Conservation (phyloP, 2,888 invertebrate genomes). For the Calameuta idolon region DNA sequence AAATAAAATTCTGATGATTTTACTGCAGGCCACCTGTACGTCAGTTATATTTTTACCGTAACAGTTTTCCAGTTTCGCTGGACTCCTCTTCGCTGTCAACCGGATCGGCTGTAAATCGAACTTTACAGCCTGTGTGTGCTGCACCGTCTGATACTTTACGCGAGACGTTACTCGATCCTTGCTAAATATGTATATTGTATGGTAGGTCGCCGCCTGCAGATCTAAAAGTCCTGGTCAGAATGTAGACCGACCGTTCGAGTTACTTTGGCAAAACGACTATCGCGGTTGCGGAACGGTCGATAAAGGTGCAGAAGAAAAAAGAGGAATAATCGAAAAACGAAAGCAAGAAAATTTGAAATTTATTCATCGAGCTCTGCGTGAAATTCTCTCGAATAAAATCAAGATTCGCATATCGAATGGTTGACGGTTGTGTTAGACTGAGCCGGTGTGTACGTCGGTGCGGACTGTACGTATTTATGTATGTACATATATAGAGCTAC, state of each 20-base stretch:
- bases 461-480: neutral
- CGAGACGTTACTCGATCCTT: neutral
- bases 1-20: neutral
- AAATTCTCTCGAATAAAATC: conserved; percentile 2
- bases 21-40: neutral
- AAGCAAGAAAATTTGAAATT: neutral
- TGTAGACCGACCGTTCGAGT: neutral
- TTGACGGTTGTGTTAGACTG: neutral
- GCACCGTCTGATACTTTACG: neutral
- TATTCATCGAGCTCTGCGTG: neutral
- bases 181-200: neutral
- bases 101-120: neutral
- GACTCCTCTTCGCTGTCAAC: neutral
- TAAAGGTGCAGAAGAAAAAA: neutral
- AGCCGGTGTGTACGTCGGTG: neutral
- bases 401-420: conserved; percentile 1
- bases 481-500: neutral
- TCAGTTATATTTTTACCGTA: neutral
- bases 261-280: neutral
- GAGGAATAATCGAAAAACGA: neutral
- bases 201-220: neutral
- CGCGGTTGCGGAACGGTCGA: neutral
- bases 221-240: neutral
- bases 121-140: neutral
- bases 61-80: neutral